Evolutionary conservation across 2,113 vertebrate species (phyloP), one percentile per base, ranked within the genome.

Genomic region (Chauna torquata): DNA sequence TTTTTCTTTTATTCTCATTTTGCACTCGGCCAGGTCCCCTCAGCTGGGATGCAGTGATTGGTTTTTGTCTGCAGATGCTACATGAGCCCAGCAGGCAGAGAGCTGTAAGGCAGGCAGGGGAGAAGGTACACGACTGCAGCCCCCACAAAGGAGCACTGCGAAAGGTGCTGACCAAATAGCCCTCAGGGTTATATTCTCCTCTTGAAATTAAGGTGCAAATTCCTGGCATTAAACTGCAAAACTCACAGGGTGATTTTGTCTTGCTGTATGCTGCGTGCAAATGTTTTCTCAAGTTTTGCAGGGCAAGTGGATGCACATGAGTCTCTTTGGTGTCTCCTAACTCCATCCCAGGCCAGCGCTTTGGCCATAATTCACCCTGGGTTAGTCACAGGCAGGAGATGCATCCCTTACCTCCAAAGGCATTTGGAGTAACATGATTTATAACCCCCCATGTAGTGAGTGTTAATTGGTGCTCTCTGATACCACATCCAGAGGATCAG

Each of bases 91-190:
- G 18, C 2, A 23, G 64, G 66, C 42, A 28, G 88, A 18, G 6
- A 6, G 12, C 25, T 6, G 50, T 2, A 14, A 3, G 2, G 17
- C 34, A 25, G 54, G 61, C 54, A 11, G 52, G 45, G 38, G 25
- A 40, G 36, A 24, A 40, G 61, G 24, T 8, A 22, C 40, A 3
- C 20, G 38, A n/a, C 25, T 20, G 82, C 72, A 57, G 38, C 65
- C 38, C 72, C 22, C 1, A 0, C 1, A 2, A 34, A n/a, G 27
- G 54, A 50, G 9, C 0, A 0, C 32, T 44, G 27, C 1, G 17
- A 7, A 45, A 23, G 16, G 66, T 22, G 20, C 28, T 42, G 45
- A 61, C n/a, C 34, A 36, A 2, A 11, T 5, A 30, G 57, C n/a
- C 20, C 27, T 8, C 3, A 18, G 30, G 9, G 23, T 49, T 72